A percentile compares a stretch with the other conserved stretches of the same genome.
Evolutionary conservation across 2,888 invertebrate species (phyloP).

Genomic region (Margaritifera margaritifera): DNA sequence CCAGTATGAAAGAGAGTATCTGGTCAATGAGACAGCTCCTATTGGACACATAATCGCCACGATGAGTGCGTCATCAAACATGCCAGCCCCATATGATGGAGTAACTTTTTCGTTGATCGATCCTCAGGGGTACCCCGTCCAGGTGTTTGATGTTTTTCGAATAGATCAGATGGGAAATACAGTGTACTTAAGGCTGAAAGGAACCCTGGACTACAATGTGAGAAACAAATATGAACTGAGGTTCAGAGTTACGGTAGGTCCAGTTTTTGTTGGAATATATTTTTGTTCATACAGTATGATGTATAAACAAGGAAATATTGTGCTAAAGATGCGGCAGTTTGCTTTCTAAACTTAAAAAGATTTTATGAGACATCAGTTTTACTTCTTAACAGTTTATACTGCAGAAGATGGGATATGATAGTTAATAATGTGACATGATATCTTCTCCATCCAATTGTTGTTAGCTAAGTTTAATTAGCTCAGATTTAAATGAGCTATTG

Average conservation of each 20-base stretch:
- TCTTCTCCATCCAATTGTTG: too few relatives aligned
- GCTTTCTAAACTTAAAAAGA: too few relatives aligned
- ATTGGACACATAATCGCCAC: constrained; percentile 81
- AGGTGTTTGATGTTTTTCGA: constrained; percentile 41
- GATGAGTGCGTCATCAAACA: constrained; percentile 55
- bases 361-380: too few relatives aligned
- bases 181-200: constrained; percentile 51
- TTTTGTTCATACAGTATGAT: too few relatives aligned
- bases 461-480: too few relatives aligned
- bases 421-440: too few relatives aligned
- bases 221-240: constrained; percentile 52
- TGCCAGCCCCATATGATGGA: constrained; percentile 41
- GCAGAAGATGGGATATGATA: too few relatives aligned
- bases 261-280: too few relatives aligned
- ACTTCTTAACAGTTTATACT: too few relatives aligned
- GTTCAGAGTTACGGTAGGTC: constrained; percentile 57
- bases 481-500: too few relatives aligned
- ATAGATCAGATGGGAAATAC: constrained; percentile 37
- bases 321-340: too few relatives aligned
- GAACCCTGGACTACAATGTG: constrained; percentile 55
- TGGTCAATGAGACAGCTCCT: constrained; percentile 97
- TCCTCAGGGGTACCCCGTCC: constrained; percentile 38
- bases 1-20: constrained; percentile 75
- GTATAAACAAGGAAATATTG: too few relatives aligned
- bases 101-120: constrained; percentile 49